Conservation (phyloP, 2,888 invertebrate species). For the Emmelina monodactyla region DNA sequence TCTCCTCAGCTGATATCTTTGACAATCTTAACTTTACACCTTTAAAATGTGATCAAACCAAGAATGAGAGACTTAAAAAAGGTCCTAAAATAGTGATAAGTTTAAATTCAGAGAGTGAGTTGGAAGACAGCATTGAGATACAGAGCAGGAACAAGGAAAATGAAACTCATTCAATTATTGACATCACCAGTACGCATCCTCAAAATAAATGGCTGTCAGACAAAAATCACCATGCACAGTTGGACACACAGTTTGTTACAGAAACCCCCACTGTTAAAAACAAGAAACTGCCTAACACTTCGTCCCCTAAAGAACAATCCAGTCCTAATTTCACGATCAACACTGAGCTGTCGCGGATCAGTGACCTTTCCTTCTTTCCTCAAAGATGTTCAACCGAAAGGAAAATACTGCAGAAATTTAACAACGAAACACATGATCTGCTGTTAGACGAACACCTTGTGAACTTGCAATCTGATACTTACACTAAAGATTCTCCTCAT, state of each 20-base stretch:
- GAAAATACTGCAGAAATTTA: slow-evolving; percentile 36
- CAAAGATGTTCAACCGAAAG: slow-evolving; percentile 54
- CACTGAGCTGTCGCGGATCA: slow-evolving; percentile 54
- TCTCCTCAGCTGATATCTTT: slow-evolving; percentile 34
- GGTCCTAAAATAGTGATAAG: slow-evolving; percentile 45
- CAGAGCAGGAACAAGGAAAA: slow-evolving; percentile 40
- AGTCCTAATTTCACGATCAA: slow-evolving; percentile 57
- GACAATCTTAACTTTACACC: slow-evolving; percentile 54
- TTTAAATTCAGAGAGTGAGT: slow-evolving; percentile 43
- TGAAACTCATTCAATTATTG: slow-evolving; percentile 41
- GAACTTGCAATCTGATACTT: slow-evolving; percentile 58
- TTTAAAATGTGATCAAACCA: slow-evolving; percentile 28
- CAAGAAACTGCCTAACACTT: slow-evolving; percentile 54
- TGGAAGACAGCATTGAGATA: slow-evolving; percentile 41
- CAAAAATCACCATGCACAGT: slow-evolving; percentile 26
- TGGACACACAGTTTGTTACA: slow-evolving; percentile 18
- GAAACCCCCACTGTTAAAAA: slow-evolving; percentile 29
- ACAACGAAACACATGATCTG: slow-evolving; percentile 41
- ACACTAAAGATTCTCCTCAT: slow-evolving; percentile 54
- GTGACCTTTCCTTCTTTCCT: slow-evolving; percentile 50
- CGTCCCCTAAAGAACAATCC: slow-evolving; percentile 51
- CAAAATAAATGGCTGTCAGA: slow-evolving; percentile 35
- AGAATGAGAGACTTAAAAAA: slow-evolving; percentile 38
- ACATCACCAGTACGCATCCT: slow-evolving; percentile 34
- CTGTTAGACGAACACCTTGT: slow-evolving; percentile 28